Evolutionary conservation across 2,113 vertebrate species (phyloP).

Genomic region (Rhegmatorhina hoffmannsi): DNA sequence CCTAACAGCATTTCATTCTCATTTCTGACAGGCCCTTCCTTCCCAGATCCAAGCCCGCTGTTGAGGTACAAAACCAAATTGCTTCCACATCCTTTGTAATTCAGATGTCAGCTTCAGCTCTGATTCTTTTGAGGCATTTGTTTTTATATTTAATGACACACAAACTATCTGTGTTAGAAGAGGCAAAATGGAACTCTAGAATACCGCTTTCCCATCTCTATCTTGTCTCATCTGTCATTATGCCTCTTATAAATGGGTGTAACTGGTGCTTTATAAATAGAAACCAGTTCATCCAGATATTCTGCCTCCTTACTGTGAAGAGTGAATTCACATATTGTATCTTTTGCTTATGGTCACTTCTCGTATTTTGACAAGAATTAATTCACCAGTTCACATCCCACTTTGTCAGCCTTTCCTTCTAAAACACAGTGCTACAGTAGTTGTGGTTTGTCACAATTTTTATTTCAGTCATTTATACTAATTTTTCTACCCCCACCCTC

Average conservation of each 20-base stretch:
- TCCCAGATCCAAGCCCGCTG: neutral
- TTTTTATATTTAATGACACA: neutral
- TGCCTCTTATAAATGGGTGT: neutral
- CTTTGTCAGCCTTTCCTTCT: neutral
- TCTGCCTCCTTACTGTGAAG: neutral
- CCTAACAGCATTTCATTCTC: neutral
- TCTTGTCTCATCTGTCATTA: neutral
- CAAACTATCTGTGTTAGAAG: neutral
- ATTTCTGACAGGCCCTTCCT: constrained; percentile 2
- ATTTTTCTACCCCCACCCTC: neutral
- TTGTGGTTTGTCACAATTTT: neutral
- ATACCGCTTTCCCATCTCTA: neutral
- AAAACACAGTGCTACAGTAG: neutral
- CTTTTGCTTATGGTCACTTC: neutral
- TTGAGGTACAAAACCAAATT: constrained; percentile 6
- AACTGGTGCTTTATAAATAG: neutral
- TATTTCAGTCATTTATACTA: neutral
- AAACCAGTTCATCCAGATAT: neutral
- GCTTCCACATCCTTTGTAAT: neutral
- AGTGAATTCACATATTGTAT: neutral
- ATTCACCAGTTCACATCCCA: neutral
- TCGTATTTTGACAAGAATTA: neutral
- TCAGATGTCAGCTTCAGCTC: neutral
- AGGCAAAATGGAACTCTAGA: neutral
- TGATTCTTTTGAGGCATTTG: neutral